Evolutionary conservation across 1,140 invertebrate genomes (phyloP).

Genomic region (Drosophila subobscura): DNA sequence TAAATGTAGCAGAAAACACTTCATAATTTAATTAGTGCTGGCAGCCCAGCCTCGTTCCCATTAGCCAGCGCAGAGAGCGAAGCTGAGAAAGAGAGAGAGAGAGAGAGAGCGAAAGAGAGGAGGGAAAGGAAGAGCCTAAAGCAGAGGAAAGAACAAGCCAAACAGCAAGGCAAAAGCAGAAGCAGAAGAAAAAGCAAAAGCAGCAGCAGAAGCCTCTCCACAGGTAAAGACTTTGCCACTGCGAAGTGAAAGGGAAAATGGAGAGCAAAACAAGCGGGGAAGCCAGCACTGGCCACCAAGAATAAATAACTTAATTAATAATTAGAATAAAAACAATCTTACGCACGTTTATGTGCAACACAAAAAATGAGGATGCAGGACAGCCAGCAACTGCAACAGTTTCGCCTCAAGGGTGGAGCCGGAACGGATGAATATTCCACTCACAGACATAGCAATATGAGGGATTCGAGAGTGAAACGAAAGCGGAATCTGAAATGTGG

Average conservation of each 20-base stretch:
- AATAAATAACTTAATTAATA: slow-evolving; percentile 60
- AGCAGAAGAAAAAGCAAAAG: too few relatives aligned
- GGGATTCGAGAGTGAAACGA: not conserved
- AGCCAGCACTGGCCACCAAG: not conserved
- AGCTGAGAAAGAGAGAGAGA: slow-evolving; percentile 21
- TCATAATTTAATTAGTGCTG: slow-evolving; percentile 80
- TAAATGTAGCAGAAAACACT: slow-evolving; percentile 76
- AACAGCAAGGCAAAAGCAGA: too few relatives aligned
- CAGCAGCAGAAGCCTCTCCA: not conserved
- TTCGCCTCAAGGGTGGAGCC: too few relatives aligned
- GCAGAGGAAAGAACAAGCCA: too few relatives aligned
- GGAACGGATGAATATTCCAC: too few relatives aligned
- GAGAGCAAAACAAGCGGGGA: too few relatives aligned
- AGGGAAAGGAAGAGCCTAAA: too few relatives aligned
- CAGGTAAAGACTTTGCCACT: too few relatives aligned
- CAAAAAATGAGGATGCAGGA: too few relatives aligned
- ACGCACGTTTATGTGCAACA: slow-evolving; percentile 41
- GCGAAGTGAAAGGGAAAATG: too few relatives aligned
- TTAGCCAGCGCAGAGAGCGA: slow-evolving; percentile 9
- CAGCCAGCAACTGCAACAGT: too few relatives aligned
- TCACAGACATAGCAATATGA: too few relatives aligned
- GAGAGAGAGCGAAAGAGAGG: slow-evolving; percentile 12
- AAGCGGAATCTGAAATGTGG: slow-evolving; percentile 26
- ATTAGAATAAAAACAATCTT: slow-evolving; percentile 68
- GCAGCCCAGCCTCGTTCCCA: slow-evolving; percentile 60